Base-by-base conservation (phyloP, 2,113 vertebrate genomes). In the Recurvirostra avosetta region DNA sequence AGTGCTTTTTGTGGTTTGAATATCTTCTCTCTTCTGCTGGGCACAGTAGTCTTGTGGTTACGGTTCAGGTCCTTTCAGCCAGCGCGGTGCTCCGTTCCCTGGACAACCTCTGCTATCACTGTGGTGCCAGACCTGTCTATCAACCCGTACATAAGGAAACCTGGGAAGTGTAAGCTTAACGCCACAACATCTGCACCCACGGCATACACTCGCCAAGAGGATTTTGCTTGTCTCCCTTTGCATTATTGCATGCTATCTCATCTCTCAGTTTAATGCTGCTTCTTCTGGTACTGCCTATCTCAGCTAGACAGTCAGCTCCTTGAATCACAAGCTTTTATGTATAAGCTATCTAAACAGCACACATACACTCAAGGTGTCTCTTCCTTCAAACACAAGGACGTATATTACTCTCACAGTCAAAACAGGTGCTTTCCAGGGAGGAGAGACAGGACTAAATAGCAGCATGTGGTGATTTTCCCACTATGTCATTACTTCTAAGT, bases 211-310 rank as follows among this genome's bases (percentile, higher is more conserved):
- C 2, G 5, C 80, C 70, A 41, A 56, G 72, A 89, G 62, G 73
- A 77, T 94, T 94, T 94, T 76, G 27, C 83, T 87, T 81, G 40
- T 85, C 66, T 94, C 32, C 53, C 38, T 82, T 94, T 95, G 92
- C 84, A 62, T 95, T 97, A 82, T 45, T 93, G 70, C 80, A 49
- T 68, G 45, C 86, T 95, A 94, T 96, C 94, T 97, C 89, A 92
- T 89, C 83, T 95, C 86, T 85, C 49, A 40, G 66, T 78, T 94
- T 87, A 94, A 94, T 95, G 53, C 80, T 71, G 34, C 85, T 92
- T 49, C 86, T 94, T 88, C 73, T 92, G 61, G 83, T 49, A 23
- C 36, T 86, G 73, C 91, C 76, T 95, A 96, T 95, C 96, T 95
- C 80, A 87, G 73, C 83, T 38, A 93, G 73, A 68, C 86, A 94